Conservation (phyloP, 2,113 vertebrate species). For the Syngnathus typhle region DNA sequence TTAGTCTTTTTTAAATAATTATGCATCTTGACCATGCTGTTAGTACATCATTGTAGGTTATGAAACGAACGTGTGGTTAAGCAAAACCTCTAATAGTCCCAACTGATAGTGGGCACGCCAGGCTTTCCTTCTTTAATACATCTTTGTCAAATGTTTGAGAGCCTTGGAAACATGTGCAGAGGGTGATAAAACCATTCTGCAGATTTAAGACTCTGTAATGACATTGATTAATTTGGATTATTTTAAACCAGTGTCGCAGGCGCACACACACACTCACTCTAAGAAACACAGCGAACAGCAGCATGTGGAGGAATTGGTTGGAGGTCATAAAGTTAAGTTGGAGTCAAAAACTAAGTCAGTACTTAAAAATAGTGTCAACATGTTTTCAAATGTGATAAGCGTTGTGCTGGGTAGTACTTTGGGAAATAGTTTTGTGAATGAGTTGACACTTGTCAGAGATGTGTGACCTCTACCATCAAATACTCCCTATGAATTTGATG, state of each 20-base stretch:
- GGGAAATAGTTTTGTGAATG: background rate
- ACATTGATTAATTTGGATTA: conserved; percentile 70
- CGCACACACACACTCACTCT: background rate
- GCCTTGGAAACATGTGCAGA: conserved; percentile 50
- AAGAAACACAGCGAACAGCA: conserved; percentile 13
- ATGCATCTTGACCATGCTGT: conserved; percentile 43
- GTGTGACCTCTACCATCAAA: too few relatives aligned
- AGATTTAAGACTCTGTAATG: conserved; percentile 63
- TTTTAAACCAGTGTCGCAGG: conserved; percentile 56
- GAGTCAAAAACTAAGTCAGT: conserved; percentile 38
- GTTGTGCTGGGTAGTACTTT: conserved; percentile 1
- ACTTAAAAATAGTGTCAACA: conserved; percentile 46
- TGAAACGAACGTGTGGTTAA: conserved; percentile 55
- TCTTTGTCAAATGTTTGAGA: conserved; percentile 55
- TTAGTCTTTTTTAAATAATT: conserved; percentile 36
- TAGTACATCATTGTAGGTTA: conserved; percentile 53
- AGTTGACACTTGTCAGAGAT: too few relatives aligned
- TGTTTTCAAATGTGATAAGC: conserved; percentile 15
- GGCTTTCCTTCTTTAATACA: background rate
- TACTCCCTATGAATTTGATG: too few relatives aligned
- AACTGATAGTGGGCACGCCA: background rate
- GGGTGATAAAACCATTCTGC: conserved; percentile 61
- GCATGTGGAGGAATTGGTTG: conserved; percentile 42
- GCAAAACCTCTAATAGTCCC: conserved; percentile 3
- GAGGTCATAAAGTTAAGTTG: conserved; percentile 53